Conservation (phyloP, 2,113 vertebrate genomes). For the Shinisaurus crocodilurus region DNA sequence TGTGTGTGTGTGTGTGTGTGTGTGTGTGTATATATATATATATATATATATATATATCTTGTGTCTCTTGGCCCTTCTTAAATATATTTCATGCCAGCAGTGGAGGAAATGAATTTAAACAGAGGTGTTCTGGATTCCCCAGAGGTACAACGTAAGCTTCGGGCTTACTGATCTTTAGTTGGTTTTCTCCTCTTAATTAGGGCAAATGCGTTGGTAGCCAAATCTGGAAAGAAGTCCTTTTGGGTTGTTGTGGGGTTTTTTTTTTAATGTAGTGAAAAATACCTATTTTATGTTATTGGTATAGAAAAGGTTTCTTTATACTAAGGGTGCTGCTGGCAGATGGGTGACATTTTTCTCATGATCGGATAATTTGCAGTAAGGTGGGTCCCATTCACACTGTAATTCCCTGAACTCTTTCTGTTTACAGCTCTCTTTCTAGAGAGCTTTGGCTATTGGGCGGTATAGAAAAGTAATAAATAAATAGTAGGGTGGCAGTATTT, state of each 20-base stretch:
- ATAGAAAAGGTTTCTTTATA: background rate
- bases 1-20: no score
- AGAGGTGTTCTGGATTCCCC: slow-evolving; percentile 40
- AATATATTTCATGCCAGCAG: slow-evolving; percentile 48
- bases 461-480: no score
- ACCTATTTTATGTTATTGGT: background rate
- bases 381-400: background rate
- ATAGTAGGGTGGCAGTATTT: background rate
- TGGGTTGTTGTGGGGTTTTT: background rate
- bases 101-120: slow-evolving; percentile 47
- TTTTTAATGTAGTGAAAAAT: slow-evolving; percentile 20
- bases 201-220: background rate
- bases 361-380: background rate
- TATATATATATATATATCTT: slow-evolving; percentile 50
- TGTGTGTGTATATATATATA: no score
- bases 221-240: slow-evolving; percentile 7
- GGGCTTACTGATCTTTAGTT: slow-evolving; percentile 31
- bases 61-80: slow-evolving; percentile 53
- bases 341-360: background rate
- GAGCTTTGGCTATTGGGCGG: background rate
- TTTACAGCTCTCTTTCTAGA: background rate
- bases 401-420: background rate
- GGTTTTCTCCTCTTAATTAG: slow-evolving; percentile 46
- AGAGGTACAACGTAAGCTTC: slow-evolving; percentile 24
- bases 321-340: slow-evolving; percentile 37